Evolutionary conservation across 2,888 invertebrate genomes (phyloP).

Genomic region (Ditula angustiorana): DNA sequence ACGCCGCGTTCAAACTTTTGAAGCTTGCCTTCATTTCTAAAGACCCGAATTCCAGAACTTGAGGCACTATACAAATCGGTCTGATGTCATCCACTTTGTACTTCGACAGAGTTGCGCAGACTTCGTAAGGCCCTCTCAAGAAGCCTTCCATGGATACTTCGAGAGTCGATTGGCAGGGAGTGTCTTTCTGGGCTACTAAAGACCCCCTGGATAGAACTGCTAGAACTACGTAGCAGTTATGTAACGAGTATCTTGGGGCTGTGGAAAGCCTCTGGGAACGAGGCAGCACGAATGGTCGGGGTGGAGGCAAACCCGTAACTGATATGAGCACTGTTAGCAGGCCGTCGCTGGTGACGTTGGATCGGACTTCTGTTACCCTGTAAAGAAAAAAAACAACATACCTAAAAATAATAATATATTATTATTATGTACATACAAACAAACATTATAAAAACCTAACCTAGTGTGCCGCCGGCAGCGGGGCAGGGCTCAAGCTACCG

Average conservation of each 20-base stretch:
- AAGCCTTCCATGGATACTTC: slow-evolving; percentile 87
- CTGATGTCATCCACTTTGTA: slow-evolving; percentile 64
- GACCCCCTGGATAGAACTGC: slow-evolving; percentile 87
- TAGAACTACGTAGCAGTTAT: slow-evolving; percentile 85
- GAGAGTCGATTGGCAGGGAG: slow-evolving; percentile 86
- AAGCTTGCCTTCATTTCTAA: slow-evolving; percentile 76
- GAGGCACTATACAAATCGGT: slow-evolving; percentile 87
- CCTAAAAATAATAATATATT: too few species aligned
- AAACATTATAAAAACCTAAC: too few species aligned
- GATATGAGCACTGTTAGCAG: slow-evolving; percentile 75
- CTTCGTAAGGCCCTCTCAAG: slow-evolving; percentile 87
- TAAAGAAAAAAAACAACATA: slow-evolving; percentile 42
- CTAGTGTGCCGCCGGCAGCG: too few species aligned
- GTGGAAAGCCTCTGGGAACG: slow-evolving; percentile 68
- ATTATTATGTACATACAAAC: too few species aligned
- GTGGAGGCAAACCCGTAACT: slow-evolving; percentile 67
- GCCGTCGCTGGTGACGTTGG: slow-evolving; percentile 77
- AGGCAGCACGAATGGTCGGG: slow-evolving; percentile 61
- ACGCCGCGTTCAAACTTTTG: slow-evolving; percentile 70
- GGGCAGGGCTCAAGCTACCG: too few species aligned
- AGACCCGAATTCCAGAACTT: slow-evolving; percentile 74
- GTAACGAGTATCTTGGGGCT: slow-evolving; percentile 68
- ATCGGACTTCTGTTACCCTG: slow-evolving; percentile 79
- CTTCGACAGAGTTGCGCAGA: slow-evolving; percentile 86
- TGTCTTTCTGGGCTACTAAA: slow-evolving; percentile 86